These are phyloP conservation scores for Caenorhabditis sinica DNA, from an alignment of 2,888 invertebrate genomes.

Conservation along the genomic window DNA sequence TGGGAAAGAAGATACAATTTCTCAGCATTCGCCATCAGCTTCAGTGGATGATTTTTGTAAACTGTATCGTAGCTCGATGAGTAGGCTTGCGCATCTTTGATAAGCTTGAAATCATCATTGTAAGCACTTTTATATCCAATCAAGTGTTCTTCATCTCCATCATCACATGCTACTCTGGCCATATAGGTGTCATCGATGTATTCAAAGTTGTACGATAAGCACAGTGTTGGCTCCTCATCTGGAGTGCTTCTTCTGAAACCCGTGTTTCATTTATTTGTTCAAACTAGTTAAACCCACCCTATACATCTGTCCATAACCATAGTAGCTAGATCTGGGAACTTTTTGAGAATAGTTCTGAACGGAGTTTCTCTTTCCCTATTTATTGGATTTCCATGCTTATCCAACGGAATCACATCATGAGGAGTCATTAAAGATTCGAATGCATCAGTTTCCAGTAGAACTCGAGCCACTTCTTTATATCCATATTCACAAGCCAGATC, in stretches of 20 bases:
- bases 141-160: constrained; percentile 45
- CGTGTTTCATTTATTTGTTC: too few species aligned
- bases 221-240: constrained; percentile 44
- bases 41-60: constrained; percentile 85
- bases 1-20: constrained; percentile 85
- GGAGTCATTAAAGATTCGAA: constrained; percentile 84
- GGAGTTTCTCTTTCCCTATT: constrained; percentile 84
- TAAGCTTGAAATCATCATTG: constrained; percentile 82
- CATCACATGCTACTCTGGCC: constrained; percentile 54
- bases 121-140: constrained; percentile 50
- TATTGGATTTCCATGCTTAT: constrained; percentile 33
- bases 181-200: constrained; percentile 85
- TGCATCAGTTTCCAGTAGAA: constrained; percentile 84
- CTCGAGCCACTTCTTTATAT: constrained; percentile 83
- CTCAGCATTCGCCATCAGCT: constrained; percentile 84
- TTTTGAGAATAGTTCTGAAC: constrained; percentile 85
- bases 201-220: constrained; percentile 85
- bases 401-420: constrained; percentile 50
- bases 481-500: constrained; percentile 62
- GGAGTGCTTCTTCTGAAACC: constrained; percentile 47
- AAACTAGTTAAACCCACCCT: constrained; percentile 43
- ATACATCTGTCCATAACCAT: constrained; percentile 80
- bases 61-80: constrained; percentile 83
- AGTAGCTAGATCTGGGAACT: constrained; percentile 84
- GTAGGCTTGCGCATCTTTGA: constrained; percentile 83